Evolutionary conservation across 2,113 vertebrate species (phyloP), one percentile per base, ranked within the genome.

Genomic region (Cavia aperea): DNA sequence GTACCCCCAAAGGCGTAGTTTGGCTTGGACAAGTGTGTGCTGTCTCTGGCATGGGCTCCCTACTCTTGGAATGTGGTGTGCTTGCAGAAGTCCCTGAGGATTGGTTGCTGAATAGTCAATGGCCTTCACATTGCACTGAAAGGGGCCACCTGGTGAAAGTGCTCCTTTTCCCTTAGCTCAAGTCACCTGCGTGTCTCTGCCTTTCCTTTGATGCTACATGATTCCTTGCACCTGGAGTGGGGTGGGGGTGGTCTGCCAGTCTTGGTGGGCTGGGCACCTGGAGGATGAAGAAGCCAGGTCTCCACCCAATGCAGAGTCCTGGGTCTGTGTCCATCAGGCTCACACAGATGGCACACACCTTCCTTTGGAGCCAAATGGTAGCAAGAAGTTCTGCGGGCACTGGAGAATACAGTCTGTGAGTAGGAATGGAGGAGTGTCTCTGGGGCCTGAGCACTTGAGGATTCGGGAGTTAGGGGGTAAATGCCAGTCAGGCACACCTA

Each of bases 51-150:
- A 49, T 3, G 9, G 6, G 4, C 26, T 86, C 78, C 65, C 19
- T 87, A 7, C 73, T 85, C 82, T 73, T 46, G 46, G 66, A 92
- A 63, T 5, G 65, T 60, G 2, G 21, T 39, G 6, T 70, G 15
- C 81, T 95, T 90, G 58, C 29, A 16, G 29, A 92, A 78, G 78
- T 72, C 46, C 23, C 78, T n/a, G 65, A 68, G n/a, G 29, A 65
- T 75, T 86, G 49, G 39, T 36, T 81, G 90, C 13, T 36, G 51
- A 83, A 81, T 14, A 43, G 36, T 51, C 43, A 8, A 31, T 84
- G 65, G 39, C 36, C 72, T 65, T 68, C 56, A 36, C 15, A 36
- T n/a, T 46, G 68, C 1, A 0, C 1, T 19, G 29, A n/a, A 60
- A 51, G 49, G 39, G 62, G 54, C 36, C 0, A 2, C 43, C 66